Base-by-base conservation (phyloP, 2,797 vertebrate species). In the Melanotaenia boesemani region DNA sequence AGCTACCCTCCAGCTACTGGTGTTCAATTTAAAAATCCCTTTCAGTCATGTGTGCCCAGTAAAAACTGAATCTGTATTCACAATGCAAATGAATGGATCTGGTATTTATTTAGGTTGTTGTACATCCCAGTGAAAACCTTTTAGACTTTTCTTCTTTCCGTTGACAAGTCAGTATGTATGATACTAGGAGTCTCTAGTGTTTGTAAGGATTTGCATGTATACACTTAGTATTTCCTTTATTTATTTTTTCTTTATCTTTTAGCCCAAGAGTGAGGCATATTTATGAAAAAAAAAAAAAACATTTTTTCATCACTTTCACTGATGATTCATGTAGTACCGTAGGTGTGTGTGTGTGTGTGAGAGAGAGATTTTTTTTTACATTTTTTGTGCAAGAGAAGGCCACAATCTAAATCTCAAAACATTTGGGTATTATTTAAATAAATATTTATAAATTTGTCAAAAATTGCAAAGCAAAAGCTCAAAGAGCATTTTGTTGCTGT, bases 101-200 rank as follows among this genome's bases (percentile, higher is more conserved):
- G 44, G 79, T 79, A 85, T 79, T 84, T 79, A 85, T 79, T 84
- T 63, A 81, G 73, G 77, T 84, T 72, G 60, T 70, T 82, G 82
- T 88, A 82, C 87, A 91, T 91, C 79, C 80, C 77, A 87, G 86
- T 93, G 67, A 66, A 78, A 84, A 80, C 74, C 87, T 84, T 66
- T 75, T 86, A 76, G 84, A 86, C 81, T 89, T 91, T 77, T 48
- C 66, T 85, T 89, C 77, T 88, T 83, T 85, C 79, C 74, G 80
- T 91, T 88, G 86, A 85, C 87, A 89, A 91, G 92, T 93, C 88
- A 88, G 91, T 92, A 86, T 94, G 92, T 94, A 92, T 92, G 90
- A 91, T 93, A 88, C 72, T 56, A 83, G 86, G 68, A 74, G 80
- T 86, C 59, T 87, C 74, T 88, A 81, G 80, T 88, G 85, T 85